Base-by-base conservation (phyloP, 2,888 invertebrate genomes). In the Caenorhabditis sp. region DNA sequence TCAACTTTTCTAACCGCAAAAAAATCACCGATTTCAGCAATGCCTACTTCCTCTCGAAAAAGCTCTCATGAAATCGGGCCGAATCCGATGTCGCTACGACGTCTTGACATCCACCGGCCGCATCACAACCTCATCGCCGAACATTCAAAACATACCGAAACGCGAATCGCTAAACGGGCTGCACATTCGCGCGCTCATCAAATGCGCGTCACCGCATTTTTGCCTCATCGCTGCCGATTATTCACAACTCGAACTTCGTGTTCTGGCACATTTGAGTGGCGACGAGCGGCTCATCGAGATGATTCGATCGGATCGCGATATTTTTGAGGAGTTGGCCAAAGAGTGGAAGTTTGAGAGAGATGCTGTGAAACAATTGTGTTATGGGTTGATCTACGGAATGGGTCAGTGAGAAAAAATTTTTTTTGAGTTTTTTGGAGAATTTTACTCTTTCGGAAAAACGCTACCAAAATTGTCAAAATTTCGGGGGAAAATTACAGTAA, bases 221-320 rank as follows among this genome's bases (percentile, higher is more conserved):
- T n/a, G 93, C 57, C 89, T 97, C 64, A 89, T 99, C 57, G 93
- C 96, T 0, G 95, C 95, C 0, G 97, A 99, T 90, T 99, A 95
- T 89, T 95, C 95, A 83, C 99, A 99, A 89, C 88, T 99, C 72
- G 99, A 99, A 89, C 91, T 99, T 88, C 91, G 99, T 81, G 92
- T 99, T 69, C 90, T 99, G 82, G 94, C 97, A 21, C 95, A 97
- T 89, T 91, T 96, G 72, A 93, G 94, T 10, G 90, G 91, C 76
- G 97, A 97, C 89, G 80, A 89, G 8, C 90, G 24, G 6, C 69
- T 82, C 4, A 50, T 71, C 14, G 51, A 63, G 19, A 31, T 77
- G 24, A 71, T 82, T 1, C 43, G 60, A 6, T 53, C 49, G 62
- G 66, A 75, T 17, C 17, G 63, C 10, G 80, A 80, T 49, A 60